These are phyloP conservation scores for Copsychus sechellarum DNA, from an alignment of 2,113 vertebrate genomes.

Conservation along the genomic window DNA sequence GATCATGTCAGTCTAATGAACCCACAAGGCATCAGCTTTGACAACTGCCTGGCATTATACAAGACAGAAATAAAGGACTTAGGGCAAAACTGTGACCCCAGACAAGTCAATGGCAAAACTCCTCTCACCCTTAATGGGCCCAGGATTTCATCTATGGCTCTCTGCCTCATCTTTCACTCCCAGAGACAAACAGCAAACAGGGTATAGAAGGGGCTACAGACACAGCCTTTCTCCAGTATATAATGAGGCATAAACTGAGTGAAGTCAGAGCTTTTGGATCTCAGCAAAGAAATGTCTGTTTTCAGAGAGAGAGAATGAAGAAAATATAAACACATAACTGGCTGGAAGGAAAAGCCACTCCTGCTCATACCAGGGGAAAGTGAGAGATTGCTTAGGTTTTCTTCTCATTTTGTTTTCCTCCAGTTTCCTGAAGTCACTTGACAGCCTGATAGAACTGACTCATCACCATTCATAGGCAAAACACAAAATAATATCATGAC, in stretches of 20 bases:
- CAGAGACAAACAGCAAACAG: slow-evolving; percentile 1
- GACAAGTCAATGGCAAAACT: slow-evolving; percentile 36
- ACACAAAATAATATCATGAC: not conserved
- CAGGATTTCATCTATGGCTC: slow-evolving; percentile 12
- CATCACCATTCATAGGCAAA: not conserved
- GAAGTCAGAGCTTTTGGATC: slow-evolving; percentile 13
- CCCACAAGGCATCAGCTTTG: not conserved
- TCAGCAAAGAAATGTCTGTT: not conserved
- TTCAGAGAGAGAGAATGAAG: not conserved
- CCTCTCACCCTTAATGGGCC: slow-evolving; percentile 22
- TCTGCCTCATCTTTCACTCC: slow-evolving; percentile 23
- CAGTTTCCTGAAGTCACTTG: not conserved
- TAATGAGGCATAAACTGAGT: slow-evolving; percentile 22
- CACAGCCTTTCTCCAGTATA: not conserved
- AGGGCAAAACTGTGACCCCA: slow-evolving; percentile 31
- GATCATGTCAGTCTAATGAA: slow-evolving; percentile 44
- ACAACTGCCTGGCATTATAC: slow-evolving; percentile 19
- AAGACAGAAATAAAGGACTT: slow-evolving; percentile 37
- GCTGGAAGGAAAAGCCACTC: not conserved
- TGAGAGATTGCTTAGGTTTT: not conserved
- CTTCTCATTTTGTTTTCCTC: not conserved
- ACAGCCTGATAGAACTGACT: not conserved
- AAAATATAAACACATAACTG: slow-evolving; percentile 7
- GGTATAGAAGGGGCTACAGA: not conserved
- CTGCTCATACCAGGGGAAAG: not conserved